Evolutionary conservation across 92 coral and sea anemone genomes (phyloP).

Genomic region (Umimayanthus kanabou): DNA sequence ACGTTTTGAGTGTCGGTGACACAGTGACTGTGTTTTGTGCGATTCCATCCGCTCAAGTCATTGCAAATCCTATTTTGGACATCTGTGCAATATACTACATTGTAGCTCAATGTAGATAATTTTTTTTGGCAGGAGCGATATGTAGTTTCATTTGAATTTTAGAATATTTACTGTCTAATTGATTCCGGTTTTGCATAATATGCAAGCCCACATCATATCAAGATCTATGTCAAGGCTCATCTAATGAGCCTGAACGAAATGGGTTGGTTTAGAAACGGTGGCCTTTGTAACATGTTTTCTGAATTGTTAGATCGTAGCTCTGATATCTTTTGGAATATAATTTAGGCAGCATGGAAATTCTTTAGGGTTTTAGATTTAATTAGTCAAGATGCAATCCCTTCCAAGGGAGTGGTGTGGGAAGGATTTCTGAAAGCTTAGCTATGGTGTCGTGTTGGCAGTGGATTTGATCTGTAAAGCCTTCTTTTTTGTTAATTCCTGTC

Average conservation of each 20-base stretch:
- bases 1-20: background rate
- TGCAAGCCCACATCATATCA: background rate
- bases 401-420: background rate
- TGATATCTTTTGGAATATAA: slow-evolving; percentile 17
- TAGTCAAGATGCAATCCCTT: background rate
- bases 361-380: background rate
- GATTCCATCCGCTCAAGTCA: too few species aligned
- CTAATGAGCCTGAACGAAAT: slow-evolving; percentile 2
- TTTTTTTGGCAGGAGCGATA: background rate
- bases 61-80: background rate
- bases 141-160: background rate
- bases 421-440: background rate
- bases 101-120: background rate
- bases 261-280: slow-evolving; percentile 7
- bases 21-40: background rate
- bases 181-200: background rate
- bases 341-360: background rate
- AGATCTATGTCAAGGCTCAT: background rate
- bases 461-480: background rate
- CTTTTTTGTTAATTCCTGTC: background rate
- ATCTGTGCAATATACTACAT: background rate
- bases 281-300: slow-evolving; percentile 6
- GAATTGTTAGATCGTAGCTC: background rate
- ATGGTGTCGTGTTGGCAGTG: background rate
- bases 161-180: background rate